Evolutionary conservation across 2,888 invertebrate species (phyloP), one percentile per base, ranked within the genome.

Genomic region (Machimus rusticus): DNA sequence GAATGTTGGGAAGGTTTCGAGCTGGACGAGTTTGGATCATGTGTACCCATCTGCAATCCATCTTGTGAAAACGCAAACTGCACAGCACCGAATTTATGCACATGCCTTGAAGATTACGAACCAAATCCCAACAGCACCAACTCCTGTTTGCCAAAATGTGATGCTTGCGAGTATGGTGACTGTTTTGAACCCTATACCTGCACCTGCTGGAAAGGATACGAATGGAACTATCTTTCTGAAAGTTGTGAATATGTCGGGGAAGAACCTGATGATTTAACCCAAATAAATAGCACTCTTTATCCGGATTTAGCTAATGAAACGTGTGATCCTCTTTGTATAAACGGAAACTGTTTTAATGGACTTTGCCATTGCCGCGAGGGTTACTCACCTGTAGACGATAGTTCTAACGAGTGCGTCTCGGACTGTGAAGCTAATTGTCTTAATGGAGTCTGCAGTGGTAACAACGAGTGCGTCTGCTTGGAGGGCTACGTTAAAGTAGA

Each of bases 271-370:
- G 23, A 66, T 23, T 66, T 66, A 2, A 66, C 12, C 0, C 23
- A 66, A 28, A 96, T 96, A 0, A 93, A 94, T 28, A 97, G 97
- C 89, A 94, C 96, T 0, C 90, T 89, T 28, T 88, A 88, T 57
- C 90, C 89, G 39, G 93, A 93, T 88, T 89, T 90, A 57, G 92
- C 93, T 0, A 84, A 19, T n/a, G 16, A 55, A 34, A 34, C 23
- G 1, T 74, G 74, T 14, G 74, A 85, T 8, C 43, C 74, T 3
- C 9, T 31, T 5, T 85, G 85, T n/a, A 74, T 74, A 39, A 43
- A 74, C 14, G 46, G 46, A 0, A 19, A 5, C 6, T 85, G 74
- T 34, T 28, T 12, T 3, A 28, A 85, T 19, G 85, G 74, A 2
- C 6, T 43, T 23, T 86, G 86, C n/a, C 19, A 51, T 2, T 86